Evolutionary conservation across 2,797 vertebrate genomes (phyloP), one percentile per base, ranked within the genome.

Genomic region (Phalanger gymnotis): DNA sequence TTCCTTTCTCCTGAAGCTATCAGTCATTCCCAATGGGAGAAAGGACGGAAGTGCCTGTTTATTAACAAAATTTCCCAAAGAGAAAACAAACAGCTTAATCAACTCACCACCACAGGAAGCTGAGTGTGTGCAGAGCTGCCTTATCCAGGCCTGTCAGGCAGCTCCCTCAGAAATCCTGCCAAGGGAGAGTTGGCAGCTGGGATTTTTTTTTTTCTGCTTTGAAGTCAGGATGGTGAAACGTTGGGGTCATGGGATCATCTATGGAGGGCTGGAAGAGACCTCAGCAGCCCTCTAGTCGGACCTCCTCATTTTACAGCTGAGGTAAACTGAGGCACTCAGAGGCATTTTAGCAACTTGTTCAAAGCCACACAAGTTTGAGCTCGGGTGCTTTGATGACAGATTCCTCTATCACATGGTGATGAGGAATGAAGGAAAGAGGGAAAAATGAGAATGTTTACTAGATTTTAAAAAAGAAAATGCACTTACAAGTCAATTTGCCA

Each of bases 51-150:
- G 94, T 27, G 53, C 93, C 90, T 96, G 94, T 96, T 98, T 97
- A 97, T 97, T 98, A 97, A 91, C 94, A 96, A 95, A 96, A 14
- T 56, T 97, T 96, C 91, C 92, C 95, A 98, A 96, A 34, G 91
- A 1, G 5, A 91, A 94, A 90, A 92, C 57, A 94, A 87, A 93
- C 92, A 94, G 94, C 94, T 92, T 95, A 96, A 95, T 95, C 53
- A 91, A 93, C 81, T 7, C 0, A 11, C 91, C 4, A 91, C 61
- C 47, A 90, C 51, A 93, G 16, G 94, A 92, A 93, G 31, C 92
- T 30, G 57, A 94, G 66, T 34, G 1, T 58, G 4, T 58, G 19
- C 40, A 51, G 87, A 90, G 53, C 30, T 92, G 93, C 94, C 90
- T 53, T 47, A n/a, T 31, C 30, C 51, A 55, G 55, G 58, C 4